Base-by-base conservation (phyloP, 1,140 invertebrate species). In the Ganaspis sp. region DNA sequence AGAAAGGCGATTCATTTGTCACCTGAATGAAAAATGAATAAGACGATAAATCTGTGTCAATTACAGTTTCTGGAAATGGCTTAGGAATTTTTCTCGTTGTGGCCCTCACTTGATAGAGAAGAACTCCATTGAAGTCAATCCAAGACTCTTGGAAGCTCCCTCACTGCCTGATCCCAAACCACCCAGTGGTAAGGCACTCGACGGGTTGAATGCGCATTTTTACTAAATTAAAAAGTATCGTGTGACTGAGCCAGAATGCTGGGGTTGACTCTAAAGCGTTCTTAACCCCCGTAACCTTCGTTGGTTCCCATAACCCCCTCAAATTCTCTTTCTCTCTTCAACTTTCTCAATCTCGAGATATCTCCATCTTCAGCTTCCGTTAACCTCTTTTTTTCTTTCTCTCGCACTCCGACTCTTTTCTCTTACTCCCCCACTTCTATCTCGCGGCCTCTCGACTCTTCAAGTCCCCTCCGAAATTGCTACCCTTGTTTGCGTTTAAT, bases 191-290 rank as follows among this genome's bases (percentile, higher is more conserved):
- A 64, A 64, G 82, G 72, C 82, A 88, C 84, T 88, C 83, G 82
- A 87, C 83, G 82, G 81, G 79, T 87, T 86, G 89, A 91, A 90
- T 88, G 88, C 84, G 85, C 87, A 91, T 90, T 91, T 90, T 91
- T 89, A 89, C 85, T 89, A 90, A 91, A 90, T 91, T 91, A 91
- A 90, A 90, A 91, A 90, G 88, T 89, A 90, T 89, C 88, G 86
- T 90, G 87, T 87, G 86, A 90, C 87, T 89, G 88, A 79, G 85
- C 84, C 83, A 84, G 84, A 88, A 87, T 76, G 83, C 76, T 75
- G 82, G 84, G 77, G 79, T 83, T 82, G 79, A 78, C 84, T 87
- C 78, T 87, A 87, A 89, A 90, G 84, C 85, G 86, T 89, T 90
- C 86, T 87, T 88, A 89, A 89, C 84, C 81, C 83, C 81, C 79